Conservation (phyloP, 2,113 vertebrate species). For the Bostrychus sinensis region DNA sequence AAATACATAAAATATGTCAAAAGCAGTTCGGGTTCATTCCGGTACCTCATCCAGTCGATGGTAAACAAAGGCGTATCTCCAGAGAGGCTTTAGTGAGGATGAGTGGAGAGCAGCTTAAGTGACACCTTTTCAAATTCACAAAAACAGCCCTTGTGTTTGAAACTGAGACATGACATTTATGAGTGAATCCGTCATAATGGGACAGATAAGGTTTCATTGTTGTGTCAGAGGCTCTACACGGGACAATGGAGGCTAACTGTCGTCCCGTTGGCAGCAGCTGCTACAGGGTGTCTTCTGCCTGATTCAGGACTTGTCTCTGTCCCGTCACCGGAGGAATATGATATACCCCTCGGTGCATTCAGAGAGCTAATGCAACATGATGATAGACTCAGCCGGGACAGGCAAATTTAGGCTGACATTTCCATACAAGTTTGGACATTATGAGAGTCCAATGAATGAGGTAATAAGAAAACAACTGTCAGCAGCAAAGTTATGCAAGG, state of each 20-base stretch:
- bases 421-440: no score
- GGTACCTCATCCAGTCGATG: no score
- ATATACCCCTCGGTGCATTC: no score
- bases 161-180: conserved; percentile 4
- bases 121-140: background rate
- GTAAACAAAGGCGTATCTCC: background rate
- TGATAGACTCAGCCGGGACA: no score
- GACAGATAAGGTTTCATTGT: background rate
- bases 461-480: no score
- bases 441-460: no score
- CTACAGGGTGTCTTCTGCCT: background rate
- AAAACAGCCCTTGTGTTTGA: background rate
- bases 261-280: background rate
- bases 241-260: background rate
- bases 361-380: no score
- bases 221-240: background rate
- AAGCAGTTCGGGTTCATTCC: no score
- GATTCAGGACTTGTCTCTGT: background rate
- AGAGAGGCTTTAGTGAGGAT: background rate
- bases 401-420: no score
- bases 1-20: no score
- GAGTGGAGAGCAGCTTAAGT: background rate
- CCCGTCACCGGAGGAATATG: background rate
- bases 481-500: no score
- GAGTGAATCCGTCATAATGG: background rate